Conservation (phyloP, 2,888 invertebrate genomes). For the Nemoura dubitans region DNA sequence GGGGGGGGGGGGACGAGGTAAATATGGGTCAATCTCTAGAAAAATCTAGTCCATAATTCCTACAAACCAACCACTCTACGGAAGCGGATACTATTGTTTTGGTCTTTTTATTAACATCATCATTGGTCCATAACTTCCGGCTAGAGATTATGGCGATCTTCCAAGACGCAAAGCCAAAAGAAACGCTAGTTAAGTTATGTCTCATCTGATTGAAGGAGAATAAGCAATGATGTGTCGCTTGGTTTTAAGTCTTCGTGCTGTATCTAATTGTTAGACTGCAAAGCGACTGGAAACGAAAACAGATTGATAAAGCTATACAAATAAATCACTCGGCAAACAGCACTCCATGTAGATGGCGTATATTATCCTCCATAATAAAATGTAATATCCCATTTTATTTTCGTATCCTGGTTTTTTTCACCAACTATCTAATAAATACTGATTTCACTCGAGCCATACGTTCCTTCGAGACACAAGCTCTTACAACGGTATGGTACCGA, state of each 20-base stretch:
- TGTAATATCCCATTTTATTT: neutral
- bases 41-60: slow-evolving; percentile 7
- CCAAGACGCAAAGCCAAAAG: neutral
- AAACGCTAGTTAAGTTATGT: neutral
- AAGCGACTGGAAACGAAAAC: neutral
- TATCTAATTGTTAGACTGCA: neutral
- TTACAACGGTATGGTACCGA: too few relatives aligned
- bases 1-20: too few relatives aligned
- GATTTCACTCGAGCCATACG: neutral
- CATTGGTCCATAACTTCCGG: neutral
- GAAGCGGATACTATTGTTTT: neutral
- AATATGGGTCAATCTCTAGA: neutral
- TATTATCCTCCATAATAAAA: neutral
- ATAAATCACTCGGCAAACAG: neutral
- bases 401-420: neutral
- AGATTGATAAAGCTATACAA: neutral
- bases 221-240: neutral
- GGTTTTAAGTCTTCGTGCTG: neutral
- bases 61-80: neutral
- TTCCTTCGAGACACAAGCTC: neutral
- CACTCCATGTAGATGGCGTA: neutral
- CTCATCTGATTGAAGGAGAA: neutral
- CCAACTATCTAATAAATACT: neutral
- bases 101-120: neutral
- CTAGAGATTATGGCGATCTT: neutral